A percentile compares a stretch with the other conserved stretches of the same genome.
Evolutionary conservation across 2,797 vertebrate genomes (phyloP).

Genomic region (Borostomias antarcticus): DNA sequence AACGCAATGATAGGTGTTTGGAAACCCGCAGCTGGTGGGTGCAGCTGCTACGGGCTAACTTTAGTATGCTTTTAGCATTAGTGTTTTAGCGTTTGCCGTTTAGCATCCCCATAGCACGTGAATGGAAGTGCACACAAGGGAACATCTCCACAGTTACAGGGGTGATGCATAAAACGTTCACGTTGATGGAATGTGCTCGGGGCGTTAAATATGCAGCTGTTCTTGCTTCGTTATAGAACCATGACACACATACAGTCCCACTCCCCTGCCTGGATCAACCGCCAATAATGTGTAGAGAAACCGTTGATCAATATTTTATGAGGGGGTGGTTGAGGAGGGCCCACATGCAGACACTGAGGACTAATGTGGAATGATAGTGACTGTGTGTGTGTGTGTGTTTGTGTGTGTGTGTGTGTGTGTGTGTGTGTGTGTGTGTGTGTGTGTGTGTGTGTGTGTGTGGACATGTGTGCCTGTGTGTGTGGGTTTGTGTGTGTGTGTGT

Average conservation of each 20-base stretch:
- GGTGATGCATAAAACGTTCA: conserved; percentile 61
- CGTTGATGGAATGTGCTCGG: conserved; percentile 55
- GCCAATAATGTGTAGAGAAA: conserved; percentile 49
- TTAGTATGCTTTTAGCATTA: no score
- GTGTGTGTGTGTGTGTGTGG: conserved; percentile 15
- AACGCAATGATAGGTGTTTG: no score
- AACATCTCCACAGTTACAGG: conserved; percentile 35
- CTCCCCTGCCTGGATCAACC: conserved; percentile 62
- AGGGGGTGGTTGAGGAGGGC: conserved; percentile 28
- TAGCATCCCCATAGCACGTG: neutral
- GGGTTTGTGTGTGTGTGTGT: conserved; percentile 5
- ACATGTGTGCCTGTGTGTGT: neutral
- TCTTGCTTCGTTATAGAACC: conserved; percentile 55
- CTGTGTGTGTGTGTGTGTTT: conserved; percentile 7
- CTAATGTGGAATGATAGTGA: neutral
- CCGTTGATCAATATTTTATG: conserved; percentile 65
- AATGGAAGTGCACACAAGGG: conserved; percentile 23
- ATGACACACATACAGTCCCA: conserved; percentile 43
- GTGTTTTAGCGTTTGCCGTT: no score
- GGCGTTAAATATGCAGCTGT: conserved; percentile 71
- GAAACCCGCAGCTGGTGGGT: no score
- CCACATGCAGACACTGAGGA: conserved; percentile 23
- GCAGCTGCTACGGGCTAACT: neutral
- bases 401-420: conserved; percentile 5
- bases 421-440: conserved; percentile 4